Evolutionary conservation across 2,113 vertebrate species (phyloP).

Genomic region (Talpa occidentalis): DNA sequence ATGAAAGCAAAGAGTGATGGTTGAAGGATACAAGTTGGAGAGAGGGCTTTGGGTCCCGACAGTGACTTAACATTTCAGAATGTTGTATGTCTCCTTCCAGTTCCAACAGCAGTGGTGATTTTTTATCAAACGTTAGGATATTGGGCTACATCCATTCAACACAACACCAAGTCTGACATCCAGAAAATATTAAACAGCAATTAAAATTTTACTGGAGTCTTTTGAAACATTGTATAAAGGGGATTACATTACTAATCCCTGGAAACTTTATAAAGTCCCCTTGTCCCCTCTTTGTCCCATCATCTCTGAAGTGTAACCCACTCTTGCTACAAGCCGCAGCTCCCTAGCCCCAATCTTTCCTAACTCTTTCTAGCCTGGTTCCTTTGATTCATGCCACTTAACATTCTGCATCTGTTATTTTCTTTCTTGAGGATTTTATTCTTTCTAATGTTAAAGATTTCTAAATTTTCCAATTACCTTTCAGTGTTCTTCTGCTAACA

Average conservation of each 20-base stretch:
- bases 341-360: accelerated
- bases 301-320: neutral
- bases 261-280: neutral
- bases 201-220: neutral
- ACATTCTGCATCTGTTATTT: neutral
- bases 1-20: neutral
- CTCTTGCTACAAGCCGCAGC: too few species aligned
- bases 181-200: neutral
- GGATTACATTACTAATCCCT: neutral
- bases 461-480: neutral
- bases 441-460: neutral
- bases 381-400: neutral
- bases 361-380: neutral
- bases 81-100: neutral
- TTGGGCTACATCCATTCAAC: neutral
- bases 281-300: neutral
- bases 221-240: neutral
- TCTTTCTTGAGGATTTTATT: neutral
- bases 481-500: neutral
- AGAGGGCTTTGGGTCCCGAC: neutral
- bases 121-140: neutral
- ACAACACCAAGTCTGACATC: neutral
- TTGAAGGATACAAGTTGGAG: neutral
- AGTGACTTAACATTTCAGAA: neutral
- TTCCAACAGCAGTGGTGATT: neutral